Base-by-base conservation (phyloP, 1,140 invertebrate genomes). In the Eulimnadia texana region DNA sequence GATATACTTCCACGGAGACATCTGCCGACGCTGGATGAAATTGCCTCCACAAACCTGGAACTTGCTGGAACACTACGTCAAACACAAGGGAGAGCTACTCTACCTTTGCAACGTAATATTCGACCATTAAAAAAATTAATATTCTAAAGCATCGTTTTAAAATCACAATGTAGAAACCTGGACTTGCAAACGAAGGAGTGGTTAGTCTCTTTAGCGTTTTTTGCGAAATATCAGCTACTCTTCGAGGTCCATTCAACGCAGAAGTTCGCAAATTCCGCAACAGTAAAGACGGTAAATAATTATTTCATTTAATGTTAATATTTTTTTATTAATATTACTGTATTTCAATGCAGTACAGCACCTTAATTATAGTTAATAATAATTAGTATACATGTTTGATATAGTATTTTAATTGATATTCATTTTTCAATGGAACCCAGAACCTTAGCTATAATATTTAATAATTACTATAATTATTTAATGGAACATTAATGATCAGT, bases 11-110 rank as follows among this genome's bases (percentile, higher is more conserved):
- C 51, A 29, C 11, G 42, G 42, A 1, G 60, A 61, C 24, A 52
- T 33, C 29, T 61, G 60, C 27, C 51, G 53, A 13, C 42, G 29
- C 27, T 52, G 50, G 50, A 16, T 61, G 16, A 52, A 52, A 29
- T 54, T 28, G 3, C 60, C 55, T 20, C 13, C 27, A 10, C 28
- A 55, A n/a, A 29, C 53, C 16, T 61, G 60, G 60, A 61, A 61
- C 3, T 19, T 61, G 6, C 50, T 52, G 22, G 23, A 61, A 51
- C 50, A 52, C 10, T 28, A 33, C 24, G 29, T 54, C 6, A 24
- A 24, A 11, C 50, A 61, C 27, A 51, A 29, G 1, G 60, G 60
- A 3, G 51, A 54, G 23, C 53, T 55, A 29, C 19, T 61, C 27
- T 54, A 61, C 28, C 33, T 16, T 16, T 9, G 16, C 33, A 42